Evolutionary conservation across 2,888 invertebrate species (phyloP).

Genomic region (Hoplodrina ambigua): DNA sequence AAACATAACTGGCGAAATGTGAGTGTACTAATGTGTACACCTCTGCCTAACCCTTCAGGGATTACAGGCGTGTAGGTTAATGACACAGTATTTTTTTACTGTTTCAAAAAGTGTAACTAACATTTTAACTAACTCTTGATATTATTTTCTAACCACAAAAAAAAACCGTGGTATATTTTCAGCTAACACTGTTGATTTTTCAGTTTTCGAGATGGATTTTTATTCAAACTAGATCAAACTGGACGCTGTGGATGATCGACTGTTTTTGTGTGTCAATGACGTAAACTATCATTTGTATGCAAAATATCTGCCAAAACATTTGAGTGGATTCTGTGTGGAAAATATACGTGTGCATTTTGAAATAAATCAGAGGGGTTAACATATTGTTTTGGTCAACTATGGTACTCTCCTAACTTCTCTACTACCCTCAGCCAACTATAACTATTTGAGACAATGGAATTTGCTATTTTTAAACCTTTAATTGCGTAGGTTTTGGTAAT

Average conservation of each 20-base stretch:
- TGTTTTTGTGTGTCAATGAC: conserved; percentile 42
- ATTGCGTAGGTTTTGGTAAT: no score
- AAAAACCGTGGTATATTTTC: not conserved
- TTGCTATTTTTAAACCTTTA: no score
- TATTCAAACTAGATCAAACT: conserved; percentile 23
- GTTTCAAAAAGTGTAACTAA: not conserved
- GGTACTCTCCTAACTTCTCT: not conserved
- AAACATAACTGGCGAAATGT: no score
- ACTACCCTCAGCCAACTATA: not conserved
- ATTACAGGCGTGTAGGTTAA: no score
- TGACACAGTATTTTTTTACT: not conserved
- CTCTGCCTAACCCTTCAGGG: no score
- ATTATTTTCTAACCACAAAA: not conserved
- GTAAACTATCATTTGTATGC: conserved; percentile 51
- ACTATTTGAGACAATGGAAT: no score
- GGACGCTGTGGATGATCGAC: conserved; percentile 25
- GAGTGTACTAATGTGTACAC: no score
- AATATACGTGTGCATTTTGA: conserved; percentile 28
- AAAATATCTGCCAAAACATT: conserved; percentile 46
- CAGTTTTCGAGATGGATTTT: conserved; percentile 15
- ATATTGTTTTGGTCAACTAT: not conserved
- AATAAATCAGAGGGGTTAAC: not conserved
- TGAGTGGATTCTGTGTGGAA: conserved; percentile 30
- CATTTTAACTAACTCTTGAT: not conserved
- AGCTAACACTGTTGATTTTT: not conserved